phyloP scores from a whole-genome alignment of 2,888 invertebrate genomes.

The Limnephilus lunatus region DNA sequence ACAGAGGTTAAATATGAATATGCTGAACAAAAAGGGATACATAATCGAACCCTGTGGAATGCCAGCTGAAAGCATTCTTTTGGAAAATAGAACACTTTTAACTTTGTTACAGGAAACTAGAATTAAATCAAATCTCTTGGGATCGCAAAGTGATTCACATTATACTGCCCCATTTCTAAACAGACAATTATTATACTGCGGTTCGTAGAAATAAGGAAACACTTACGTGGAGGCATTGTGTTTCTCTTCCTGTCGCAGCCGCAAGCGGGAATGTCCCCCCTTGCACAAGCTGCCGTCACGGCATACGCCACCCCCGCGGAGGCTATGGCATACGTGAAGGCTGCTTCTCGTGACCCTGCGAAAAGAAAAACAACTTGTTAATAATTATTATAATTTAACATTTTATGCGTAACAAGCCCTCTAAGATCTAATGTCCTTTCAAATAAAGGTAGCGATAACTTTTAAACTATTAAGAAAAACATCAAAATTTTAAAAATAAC shows the following conservation, averaged over 20 bases:
- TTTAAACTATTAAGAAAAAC: too few relatives aligned
- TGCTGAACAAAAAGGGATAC: neutral
- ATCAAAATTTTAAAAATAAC: too few relatives aligned
- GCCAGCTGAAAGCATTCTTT: neutral
- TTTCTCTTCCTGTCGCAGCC: slow-evolving; percentile 80
- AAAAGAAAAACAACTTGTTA: neutral
- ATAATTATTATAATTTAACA: too few relatives aligned
- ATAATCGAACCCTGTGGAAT: neutral
- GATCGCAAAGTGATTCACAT: too few relatives aligned
- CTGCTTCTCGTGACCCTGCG: slow-evolving; percentile 93
- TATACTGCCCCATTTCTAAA: too few relatives aligned
- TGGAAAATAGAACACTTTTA: neutral
- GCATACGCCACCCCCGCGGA: slow-evolving; percentile 95
- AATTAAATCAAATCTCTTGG: neutral
- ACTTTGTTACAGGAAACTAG: neutral
- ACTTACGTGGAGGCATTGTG: slow-evolving; percentile 67
- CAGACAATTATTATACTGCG: neutral
- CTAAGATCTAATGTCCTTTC: too few relatives aligned
- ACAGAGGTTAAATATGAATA: neutral
- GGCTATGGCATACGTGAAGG: slow-evolving; percentile 94
- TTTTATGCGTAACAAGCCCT: too few relatives aligned
- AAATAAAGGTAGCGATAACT: too few relatives aligned
- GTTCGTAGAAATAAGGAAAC: neutral
- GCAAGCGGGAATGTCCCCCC: slow-evolving; percentile 91
- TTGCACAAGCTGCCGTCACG: slow-evolving; percentile 93